Conservation (phyloP, 2,113 vertebrate species). For the Lucifuga dentata region DNA sequence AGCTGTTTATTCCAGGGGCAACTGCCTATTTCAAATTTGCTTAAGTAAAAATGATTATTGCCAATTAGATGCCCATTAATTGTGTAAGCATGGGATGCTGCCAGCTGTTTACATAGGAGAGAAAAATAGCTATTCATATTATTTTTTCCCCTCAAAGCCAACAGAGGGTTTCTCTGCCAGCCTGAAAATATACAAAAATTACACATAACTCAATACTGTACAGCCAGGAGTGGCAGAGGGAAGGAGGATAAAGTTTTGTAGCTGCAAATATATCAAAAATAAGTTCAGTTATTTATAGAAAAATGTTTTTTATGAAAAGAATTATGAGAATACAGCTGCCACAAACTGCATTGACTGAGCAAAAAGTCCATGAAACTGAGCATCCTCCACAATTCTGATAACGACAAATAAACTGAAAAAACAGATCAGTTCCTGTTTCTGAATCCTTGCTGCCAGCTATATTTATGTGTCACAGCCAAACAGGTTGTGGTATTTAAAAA, state of each 20-base stretch:
- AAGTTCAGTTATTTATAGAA: background rate
- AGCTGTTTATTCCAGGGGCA: constrained; percentile 95
- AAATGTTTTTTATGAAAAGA: too few relatives aligned
- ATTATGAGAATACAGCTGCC: too few relatives aligned
- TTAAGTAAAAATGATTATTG: constrained; percentile 97
- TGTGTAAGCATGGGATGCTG: constrained; percentile 94
- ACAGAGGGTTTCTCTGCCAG: constrained; percentile 46
- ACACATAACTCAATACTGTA: constrained; percentile 34
- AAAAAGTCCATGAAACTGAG: too few relatives aligned
- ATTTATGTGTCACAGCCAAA: too few relatives aligned
- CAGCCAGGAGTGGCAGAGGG: constrained; percentile 22
- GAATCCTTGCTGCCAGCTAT: too few relatives aligned
- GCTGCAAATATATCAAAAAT: background rate
- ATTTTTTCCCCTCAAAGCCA: constrained; percentile 83
- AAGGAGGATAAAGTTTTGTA: background rate
- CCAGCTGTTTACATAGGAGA: constrained; percentile 96
- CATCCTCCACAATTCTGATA: too few relatives aligned
- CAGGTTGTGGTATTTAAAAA: too few relatives aligned
- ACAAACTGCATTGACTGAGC: too few relatives aligned
- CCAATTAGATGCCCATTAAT: constrained; percentile 99
- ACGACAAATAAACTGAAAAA: too few relatives aligned
- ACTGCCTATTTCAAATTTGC: constrained; percentile 90
- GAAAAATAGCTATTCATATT: constrained; percentile 91
- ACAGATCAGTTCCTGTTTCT: too few relatives aligned
- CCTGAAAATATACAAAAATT: constrained; percentile 38